Evolutionary conservation across 37 sponge, comb jelly and placozoan species (phyloP).

Genomic region (Halichondria panicea): DNA sequence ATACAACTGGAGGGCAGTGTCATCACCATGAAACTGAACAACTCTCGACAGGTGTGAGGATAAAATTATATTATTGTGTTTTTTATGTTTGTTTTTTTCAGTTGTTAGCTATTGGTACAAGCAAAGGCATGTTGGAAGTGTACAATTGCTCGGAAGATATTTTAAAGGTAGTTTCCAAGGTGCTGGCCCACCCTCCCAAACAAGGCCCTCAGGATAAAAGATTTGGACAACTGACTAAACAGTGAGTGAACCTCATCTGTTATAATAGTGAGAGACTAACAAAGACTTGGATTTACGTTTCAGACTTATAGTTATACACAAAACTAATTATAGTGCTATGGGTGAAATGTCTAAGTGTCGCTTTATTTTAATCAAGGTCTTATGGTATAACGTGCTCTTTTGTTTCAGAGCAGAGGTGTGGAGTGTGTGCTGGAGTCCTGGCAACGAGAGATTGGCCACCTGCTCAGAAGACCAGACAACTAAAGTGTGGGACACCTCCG

Average conservation of each 20-base stretch:
- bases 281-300: no score
- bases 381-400: neutral
- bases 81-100: neutral
- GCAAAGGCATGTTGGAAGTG: conserved; percentile 41
- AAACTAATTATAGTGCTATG: no score
- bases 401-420: conserved; percentile 69
- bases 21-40: conserved; percentile 42
- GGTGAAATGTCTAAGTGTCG: no score
- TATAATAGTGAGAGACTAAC: no score
- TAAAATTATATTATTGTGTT: neutral
- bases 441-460: conserved; percentile 43
- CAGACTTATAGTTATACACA: no score
- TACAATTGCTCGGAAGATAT: neutral
- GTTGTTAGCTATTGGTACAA: conserved; percentile 64
- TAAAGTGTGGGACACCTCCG: conserved; percentile 46
- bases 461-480: conserved; percentile 78
- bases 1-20: conserved; percentile 57
- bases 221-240: conserved; percentile 66
- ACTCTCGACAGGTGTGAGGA: conserved; percentile 23
- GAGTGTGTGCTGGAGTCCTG: conserved; percentile 75
- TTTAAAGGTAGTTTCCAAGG: conserved; percentile 1
- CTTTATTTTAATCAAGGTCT: no score
- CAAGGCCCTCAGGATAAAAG: conserved; percentile 31
- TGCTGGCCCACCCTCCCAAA: conserved; percentile 48
- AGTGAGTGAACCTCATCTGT: conserved; percentile 40